phyloP scores from a whole-genome alignment of 1,140 invertebrate genomes.

The Bombus waltoni region DNA sequence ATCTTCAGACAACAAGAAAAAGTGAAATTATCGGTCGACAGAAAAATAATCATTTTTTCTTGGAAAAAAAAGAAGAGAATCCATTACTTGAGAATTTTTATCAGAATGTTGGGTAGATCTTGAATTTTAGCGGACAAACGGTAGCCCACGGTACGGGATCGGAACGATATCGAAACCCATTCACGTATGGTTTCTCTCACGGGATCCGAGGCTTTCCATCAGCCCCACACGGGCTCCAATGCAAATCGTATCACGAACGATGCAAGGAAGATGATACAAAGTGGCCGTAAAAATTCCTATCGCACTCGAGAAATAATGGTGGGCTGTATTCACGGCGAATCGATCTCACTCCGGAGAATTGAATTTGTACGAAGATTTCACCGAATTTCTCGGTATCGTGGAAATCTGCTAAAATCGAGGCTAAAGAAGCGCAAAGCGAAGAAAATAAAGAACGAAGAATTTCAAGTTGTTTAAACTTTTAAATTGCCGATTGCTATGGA shows the following conservation, averaged over 20 bases:
- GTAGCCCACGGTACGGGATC: neutral
- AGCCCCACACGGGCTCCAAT: slow-evolving; percentile 40
- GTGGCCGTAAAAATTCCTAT: slow-evolving; percentile 74
- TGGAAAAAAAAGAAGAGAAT: rapidly evolving
- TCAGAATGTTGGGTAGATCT: neutral
- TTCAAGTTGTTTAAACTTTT: neutral
- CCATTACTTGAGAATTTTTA: neutral
- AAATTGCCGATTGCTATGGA: slow-evolving; percentile 9
- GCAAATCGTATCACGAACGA: slow-evolving; percentile 53
- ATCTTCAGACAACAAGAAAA: rapidly evolving
- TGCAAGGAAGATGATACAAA: slow-evolving; percentile 66
- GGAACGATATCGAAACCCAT: slow-evolving; percentile 59
- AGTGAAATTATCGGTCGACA: neutral
- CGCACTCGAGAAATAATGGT: slow-evolving; percentile 52
- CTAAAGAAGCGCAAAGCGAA: no score
- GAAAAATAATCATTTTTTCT: neutral
- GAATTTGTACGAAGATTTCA: slow-evolving; percentile 64
- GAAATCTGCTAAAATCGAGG: slow-evolving; percentile 6
- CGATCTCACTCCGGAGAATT: slow-evolving; percentile 61
- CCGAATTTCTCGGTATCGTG: neutral
- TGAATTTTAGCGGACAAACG: slow-evolving; percentile 22
- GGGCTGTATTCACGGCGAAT: slow-evolving; percentile 59
- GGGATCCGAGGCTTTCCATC: slow-evolving; percentile 39
- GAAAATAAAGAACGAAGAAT: neutral
- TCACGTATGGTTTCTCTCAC: slow-evolving; percentile 56